Evolutionary conservation across 1,140 invertebrate species (phyloP).

Genomic region (Brachystomella parvula): DNA sequence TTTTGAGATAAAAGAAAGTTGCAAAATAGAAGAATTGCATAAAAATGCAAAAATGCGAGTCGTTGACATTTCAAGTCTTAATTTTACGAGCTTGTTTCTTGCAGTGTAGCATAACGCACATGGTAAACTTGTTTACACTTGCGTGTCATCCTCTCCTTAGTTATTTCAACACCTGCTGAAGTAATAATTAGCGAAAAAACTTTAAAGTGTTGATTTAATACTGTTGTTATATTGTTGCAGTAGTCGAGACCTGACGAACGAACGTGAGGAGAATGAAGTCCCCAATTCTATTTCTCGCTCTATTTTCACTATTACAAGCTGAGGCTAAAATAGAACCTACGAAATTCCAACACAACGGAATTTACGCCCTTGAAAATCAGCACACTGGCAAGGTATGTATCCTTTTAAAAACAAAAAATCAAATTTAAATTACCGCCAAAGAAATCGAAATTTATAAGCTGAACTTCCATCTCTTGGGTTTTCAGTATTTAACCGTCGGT

Average conservation of each 20-base stretch:
- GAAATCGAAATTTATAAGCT: neutral
- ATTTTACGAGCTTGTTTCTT: too few relatives aligned
- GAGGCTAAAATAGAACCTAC: neutral
- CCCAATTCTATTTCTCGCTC: neutral
- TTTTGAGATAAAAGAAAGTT: too few relatives aligned
- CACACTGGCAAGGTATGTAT: neutral
- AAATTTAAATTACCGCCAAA: neutral
- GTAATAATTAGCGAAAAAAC: too few relatives aligned
- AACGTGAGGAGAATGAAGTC: too few relatives aligned
- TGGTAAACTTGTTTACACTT: too few relatives aligned
- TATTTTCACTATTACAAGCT: neutral
- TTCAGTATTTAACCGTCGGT: neutral
- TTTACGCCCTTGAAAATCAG: slow-evolving; percentile 5
- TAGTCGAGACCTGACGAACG: neutral
- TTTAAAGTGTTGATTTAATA: neutral
- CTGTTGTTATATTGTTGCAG: neutral
- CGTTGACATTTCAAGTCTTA: too few relatives aligned
- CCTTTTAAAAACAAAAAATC: neutral
- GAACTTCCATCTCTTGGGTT: too few relatives aligned
- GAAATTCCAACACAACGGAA: neutral
- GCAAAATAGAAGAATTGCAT: too few relatives aligned
- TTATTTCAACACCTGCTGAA: too few relatives aligned
- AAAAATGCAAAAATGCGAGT: too few relatives aligned
- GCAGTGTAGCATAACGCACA: too few relatives aligned
- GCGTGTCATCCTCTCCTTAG: too few relatives aligned